phyloP scores from a whole-genome alignment of 2,113 vertebrate genomes.

The Genyomyrus donnyi region DNA sequence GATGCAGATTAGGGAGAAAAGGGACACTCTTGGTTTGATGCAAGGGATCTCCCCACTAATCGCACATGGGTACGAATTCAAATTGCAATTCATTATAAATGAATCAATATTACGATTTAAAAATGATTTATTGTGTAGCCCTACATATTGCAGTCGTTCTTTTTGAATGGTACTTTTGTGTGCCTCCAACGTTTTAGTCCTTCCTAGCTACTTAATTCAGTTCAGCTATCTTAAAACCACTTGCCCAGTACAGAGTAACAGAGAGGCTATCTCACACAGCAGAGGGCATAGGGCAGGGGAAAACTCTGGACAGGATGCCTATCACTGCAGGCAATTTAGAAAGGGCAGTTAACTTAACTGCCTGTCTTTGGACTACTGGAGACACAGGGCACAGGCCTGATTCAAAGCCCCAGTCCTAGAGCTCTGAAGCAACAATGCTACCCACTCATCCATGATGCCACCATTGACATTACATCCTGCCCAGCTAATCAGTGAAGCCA shows the following conservation, averaged over 20 bases:
- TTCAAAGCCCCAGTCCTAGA: not conserved
- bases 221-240: not conserved
- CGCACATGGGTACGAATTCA: not conserved
- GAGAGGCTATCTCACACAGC: not conserved
- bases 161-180: not conserved
- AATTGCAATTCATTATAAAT: not conserved
- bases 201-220: not conserved
- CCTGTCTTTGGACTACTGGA: not conserved
- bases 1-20: not conserved
- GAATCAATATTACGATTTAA: not conserved
- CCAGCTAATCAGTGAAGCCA: not conserved
- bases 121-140: not conserved
- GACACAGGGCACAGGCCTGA: not conserved
- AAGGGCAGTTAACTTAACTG: not conserved
- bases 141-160: not conserved
- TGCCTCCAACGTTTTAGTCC: not conserved
- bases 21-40: not conserved
- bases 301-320: not conserved
- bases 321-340: not conserved
- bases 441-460: not conserved
- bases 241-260: not conserved
- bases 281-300: not conserved
- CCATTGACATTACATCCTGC: not conserved
- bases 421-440: conserved; percentile 1
- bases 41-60: not conserved